These are phyloP conservation scores for Xanthia togata DNA, from an alignment of 2,888 invertebrate genomes.

Conservation along the genomic window DNA sequence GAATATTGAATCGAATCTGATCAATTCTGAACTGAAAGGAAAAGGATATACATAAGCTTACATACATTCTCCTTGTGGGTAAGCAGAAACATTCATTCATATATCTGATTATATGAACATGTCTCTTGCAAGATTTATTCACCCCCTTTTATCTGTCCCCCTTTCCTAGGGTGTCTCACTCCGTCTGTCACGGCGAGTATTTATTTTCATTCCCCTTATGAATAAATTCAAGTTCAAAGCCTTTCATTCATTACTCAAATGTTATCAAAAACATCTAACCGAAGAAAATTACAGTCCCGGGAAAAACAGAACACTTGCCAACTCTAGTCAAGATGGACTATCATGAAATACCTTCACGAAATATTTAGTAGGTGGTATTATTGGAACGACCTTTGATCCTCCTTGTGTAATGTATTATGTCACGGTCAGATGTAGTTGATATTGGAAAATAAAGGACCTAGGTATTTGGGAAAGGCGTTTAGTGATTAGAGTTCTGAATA, in stretches of 20 bases:
- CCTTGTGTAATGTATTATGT: conserved; percentile 18
- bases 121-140: too few relatives aligned
- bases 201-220: background rate
- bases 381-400: conserved; percentile 46
- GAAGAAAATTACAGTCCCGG: background rate
- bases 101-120: background rate
- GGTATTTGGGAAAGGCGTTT: conserved; percentile 13
- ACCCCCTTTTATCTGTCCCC: background rate
- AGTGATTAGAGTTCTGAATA: conserved; percentile 3
- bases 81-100: background rate
- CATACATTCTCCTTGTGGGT: background rate
- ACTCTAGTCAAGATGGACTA: conserved; percentile 41
- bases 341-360: conserved; percentile 53
- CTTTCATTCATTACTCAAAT: background rate
- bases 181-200: too few relatives aligned
- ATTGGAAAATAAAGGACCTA: conserved; percentile 13
- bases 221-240: background rate
- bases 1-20: conserved; percentile 13
- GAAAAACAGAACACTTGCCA: conserved; percentile 11
- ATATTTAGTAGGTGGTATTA: conserved; percentile 52
- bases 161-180: background rate
- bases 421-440: conserved; percentile 14
- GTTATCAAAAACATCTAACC: background rate
- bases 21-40: background rate
- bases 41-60: background rate